Percentiles rank a stretch among this genome's conserved stretches.
phyloP scores from a whole-genome alignment of 2,113 vertebrate species.

The Taxidea taxus region DNA sequence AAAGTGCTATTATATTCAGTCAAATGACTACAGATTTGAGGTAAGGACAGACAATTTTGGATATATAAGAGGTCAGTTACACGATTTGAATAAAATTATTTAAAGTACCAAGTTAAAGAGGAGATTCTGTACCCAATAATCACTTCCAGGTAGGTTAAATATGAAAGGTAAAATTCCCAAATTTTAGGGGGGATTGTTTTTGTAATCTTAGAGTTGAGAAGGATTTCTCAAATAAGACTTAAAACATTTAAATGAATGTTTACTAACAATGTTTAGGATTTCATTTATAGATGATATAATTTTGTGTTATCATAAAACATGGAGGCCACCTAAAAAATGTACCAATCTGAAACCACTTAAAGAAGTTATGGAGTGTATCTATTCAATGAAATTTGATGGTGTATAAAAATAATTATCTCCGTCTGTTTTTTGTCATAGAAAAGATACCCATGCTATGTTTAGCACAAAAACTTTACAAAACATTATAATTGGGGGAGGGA shows the following conservation, averaged over 20 bases:
- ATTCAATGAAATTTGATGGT: neutral
- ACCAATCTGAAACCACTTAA: neutral
- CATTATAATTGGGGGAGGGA: neutral
- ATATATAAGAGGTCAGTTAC: neutral
- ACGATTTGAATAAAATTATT: neutral
- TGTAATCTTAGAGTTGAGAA: neutral
- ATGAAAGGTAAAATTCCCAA: conserved; percentile 2
- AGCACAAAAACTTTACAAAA: neutral
- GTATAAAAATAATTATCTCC: neutral
- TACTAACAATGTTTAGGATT: neutral
- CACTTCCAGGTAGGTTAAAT: neutral
- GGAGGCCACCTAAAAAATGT: neutral
- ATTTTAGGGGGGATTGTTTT: neutral
- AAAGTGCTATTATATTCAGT: neutral
- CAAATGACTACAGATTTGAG: neutral
- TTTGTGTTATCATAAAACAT: neutral
- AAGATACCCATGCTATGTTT: neutral
- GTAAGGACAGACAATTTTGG: neutral
- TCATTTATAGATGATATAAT: neutral
- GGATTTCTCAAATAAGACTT: neutral
- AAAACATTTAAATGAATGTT: neutral
- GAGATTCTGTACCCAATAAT: neutral
- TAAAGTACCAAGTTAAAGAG: neutral
- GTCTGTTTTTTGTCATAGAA: neutral
- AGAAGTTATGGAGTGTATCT: neutral